These are phyloP conservation scores for Cygnus atratus DNA, from an alignment of 2,113 vertebrate species.

Conservation along the genomic window DNA sequence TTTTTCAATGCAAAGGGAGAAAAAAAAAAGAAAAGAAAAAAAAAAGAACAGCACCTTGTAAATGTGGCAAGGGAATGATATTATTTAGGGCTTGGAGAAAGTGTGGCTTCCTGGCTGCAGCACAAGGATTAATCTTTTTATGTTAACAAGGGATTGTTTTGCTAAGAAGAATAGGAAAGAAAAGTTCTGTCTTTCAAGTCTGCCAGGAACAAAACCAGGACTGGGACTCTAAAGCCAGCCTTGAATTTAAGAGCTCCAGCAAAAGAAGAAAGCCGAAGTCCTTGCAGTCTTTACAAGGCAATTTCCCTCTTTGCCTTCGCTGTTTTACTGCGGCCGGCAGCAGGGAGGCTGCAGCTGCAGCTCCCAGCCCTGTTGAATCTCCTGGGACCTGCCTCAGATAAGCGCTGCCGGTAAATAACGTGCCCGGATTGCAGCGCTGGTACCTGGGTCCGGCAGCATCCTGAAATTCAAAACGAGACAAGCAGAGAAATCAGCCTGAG, in stretches of 20 bases:
- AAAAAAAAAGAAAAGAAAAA: too few species aligned
- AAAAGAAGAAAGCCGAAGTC: not conserved
- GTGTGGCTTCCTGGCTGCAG: slow-evolving; percentile 19
- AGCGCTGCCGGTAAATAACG: not conserved
- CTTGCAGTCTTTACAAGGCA: slow-evolving; percentile 58
- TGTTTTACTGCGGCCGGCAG: not conserved
- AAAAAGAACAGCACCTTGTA: not conserved
- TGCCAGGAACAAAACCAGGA: not conserved
- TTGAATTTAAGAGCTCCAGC: slow-evolving; percentile 36
- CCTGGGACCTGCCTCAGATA: not conserved
- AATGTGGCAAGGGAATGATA: not conserved
- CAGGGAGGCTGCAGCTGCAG: not conserved
- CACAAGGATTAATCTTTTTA: slow-evolving; percentile 55
- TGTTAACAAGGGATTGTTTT: slow-evolving; percentile 63
- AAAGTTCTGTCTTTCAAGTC: slow-evolving; percentile 49
- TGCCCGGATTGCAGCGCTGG: rapidly evolving
- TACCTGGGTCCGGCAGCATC: not conserved
- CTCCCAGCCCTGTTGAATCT: not conserved
- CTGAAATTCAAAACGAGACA: rapidly evolving
- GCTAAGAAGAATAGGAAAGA: slow-evolving; percentile 42
- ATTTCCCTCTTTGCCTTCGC: not conserved
- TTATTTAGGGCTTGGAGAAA: slow-evolving; percentile 17
- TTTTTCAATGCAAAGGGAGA: not conserved
- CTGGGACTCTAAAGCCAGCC: not conserved
- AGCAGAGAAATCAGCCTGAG: not conserved